A percentile compares a stretch with the other conserved stretches of the same genome.
Evolutionary conservation across 2,888 invertebrate species (phyloP).

Genomic region (Callyntrura guangdongensis): DNA sequence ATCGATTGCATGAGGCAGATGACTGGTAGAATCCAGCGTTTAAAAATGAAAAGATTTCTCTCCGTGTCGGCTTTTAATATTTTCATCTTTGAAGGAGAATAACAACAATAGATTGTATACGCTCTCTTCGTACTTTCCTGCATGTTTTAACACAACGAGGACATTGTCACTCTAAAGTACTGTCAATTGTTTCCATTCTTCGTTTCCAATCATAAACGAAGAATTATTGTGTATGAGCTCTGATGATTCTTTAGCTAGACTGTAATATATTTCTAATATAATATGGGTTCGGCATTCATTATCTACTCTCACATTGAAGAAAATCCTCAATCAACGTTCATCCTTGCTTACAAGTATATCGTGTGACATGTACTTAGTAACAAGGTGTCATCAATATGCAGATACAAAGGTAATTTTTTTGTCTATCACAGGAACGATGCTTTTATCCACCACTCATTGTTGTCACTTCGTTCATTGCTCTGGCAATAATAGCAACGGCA

Average conservation of each 20-base stretch:
- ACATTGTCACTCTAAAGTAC: slow-evolving; percentile 43
- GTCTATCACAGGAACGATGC: too few species aligned
- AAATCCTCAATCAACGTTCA: too few species aligned
- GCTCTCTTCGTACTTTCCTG: slow-evolving; percentile 31
- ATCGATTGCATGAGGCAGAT: slow-evolving; percentile 53
- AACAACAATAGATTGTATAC: slow-evolving; percentile 61
- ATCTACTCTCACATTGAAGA: too few species aligned
- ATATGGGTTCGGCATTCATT: too few species aligned
- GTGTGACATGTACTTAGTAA: too few species aligned
- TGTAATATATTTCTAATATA: too few species aligned
- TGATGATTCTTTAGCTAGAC: slow-evolving; percentile 1
- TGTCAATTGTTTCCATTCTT: slow-evolving; percentile 50
- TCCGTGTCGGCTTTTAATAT: background rate
- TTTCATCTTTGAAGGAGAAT: background rate
- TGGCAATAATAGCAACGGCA: too few species aligned
- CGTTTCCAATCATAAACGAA: slow-evolving; percentile 19
- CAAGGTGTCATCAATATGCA: too few species aligned
- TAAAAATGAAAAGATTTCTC: background rate
- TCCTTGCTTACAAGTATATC: too few species aligned
- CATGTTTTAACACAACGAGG: slow-evolving; percentile 36
- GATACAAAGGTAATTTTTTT: too few species aligned
- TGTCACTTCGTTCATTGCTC: too few species aligned
- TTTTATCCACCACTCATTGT: too few species aligned
- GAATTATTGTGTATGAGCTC: background rate
- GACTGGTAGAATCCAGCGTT: slow-evolving; percentile 65